Percentiles rank a stretch among this genome's conserved stretches.
phyloP scores from a whole-genome alignment of 2,113 vertebrate species.

The Rhegmatorhina hoffmannsi region DNA sequence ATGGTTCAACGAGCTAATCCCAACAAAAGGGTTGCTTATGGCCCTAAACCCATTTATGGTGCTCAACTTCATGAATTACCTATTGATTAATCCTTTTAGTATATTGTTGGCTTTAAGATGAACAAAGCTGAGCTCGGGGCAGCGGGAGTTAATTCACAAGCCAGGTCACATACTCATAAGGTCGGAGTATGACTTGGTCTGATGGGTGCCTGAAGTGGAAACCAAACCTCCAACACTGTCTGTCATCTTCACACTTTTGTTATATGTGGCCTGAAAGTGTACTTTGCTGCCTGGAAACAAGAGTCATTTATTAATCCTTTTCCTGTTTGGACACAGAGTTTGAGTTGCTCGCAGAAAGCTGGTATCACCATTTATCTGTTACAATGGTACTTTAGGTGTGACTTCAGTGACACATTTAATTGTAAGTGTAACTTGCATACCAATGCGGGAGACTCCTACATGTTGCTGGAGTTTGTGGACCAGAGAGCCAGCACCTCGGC shows the following conservation, averaged over 20 bases:
- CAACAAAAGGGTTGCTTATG: conserved; percentile 81
- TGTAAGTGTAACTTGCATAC: background rate
- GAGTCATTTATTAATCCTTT: background rate
- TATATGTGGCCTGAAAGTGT: background rate
- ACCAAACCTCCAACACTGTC: background rate
- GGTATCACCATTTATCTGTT: background rate
- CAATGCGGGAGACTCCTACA: rapidly evolving
- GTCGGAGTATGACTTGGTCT: conserved; percentile 31
- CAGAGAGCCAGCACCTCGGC: background rate
- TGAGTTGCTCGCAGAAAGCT: background rate
- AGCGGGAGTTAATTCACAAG: conserved; percentile 58
- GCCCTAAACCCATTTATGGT: conserved; percentile 76
- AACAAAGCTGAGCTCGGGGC: conserved; percentile 54
- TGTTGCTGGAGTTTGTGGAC: background rate
- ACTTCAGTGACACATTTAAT: background rate
- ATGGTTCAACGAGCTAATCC: conserved; percentile 78
- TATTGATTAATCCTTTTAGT: conserved; percentile 86
- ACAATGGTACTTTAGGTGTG: background rate
- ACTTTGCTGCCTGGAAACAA: background rate
- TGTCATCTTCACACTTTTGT: background rate
- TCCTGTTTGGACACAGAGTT: background rate
- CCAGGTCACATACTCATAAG: conserved; percentile 51
- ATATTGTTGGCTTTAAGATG: conserved; percentile 80
- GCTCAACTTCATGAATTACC: conserved; percentile 85
- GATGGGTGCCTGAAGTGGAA: conserved; percentile 51